Evolutionary conservation across 2,113 vertebrate species (phyloP).

Genomic region (Todiramphus saurophagus): DNA sequence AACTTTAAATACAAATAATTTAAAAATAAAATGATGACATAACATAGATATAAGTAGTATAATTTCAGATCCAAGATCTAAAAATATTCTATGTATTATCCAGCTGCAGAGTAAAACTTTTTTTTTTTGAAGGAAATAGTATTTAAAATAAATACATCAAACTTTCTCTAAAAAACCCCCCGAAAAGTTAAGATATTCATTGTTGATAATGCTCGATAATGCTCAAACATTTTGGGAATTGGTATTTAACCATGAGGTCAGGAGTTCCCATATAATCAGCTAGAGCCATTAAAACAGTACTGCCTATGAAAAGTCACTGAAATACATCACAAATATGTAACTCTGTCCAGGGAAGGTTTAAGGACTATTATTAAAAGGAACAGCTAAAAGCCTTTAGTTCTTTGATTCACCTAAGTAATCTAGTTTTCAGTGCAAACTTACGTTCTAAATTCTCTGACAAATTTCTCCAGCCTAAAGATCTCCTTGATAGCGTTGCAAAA

Average conservation of each 20-base stretch:
- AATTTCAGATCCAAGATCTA: background rate
- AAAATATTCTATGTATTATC: background rate
- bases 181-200: background rate
- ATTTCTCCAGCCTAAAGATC: background rate
- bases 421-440: background rate
- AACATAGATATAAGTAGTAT: background rate
- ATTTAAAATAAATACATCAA: background rate
- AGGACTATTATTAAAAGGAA: background rate
- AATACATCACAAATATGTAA: background rate
- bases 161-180: background rate
- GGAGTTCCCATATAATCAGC: background rate
- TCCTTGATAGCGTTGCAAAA: background rate
- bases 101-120: background rate
- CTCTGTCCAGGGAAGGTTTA: background rate
- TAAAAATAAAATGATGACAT: background rate
- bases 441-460: background rate
- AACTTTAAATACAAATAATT: background rate
- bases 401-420: background rate
- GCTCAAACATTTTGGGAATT: background rate
- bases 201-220: background rate
- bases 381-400: background rate
- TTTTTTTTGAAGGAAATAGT: background rate
- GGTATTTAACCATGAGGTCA: background rate
- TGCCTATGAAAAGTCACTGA: background rate
- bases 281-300: background rate